Percentiles rank a stretch among this genome's conserved stretches.
Conservation (phyloP, 1,140 invertebrate genomes). For the Zaprionus tsacasi region DNA sequence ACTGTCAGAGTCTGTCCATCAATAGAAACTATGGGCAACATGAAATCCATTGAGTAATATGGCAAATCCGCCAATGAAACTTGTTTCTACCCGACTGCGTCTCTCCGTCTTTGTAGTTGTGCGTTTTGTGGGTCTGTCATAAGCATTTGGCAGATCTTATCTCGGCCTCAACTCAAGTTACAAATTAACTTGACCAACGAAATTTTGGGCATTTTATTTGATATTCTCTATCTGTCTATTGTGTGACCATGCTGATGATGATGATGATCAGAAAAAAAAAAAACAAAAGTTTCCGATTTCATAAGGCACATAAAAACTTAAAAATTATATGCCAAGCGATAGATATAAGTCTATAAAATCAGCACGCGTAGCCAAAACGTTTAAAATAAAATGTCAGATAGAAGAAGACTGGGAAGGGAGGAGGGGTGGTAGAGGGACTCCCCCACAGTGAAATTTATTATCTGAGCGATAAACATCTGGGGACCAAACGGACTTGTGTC, state of each 20-base stretch:
- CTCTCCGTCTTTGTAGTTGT: conserved; percentile 5
- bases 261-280: conserved; percentile 12
- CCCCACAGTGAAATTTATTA: conserved; percentile 80
- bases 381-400: conserved; percentile 68
- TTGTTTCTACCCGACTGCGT: conserved; percentile 47
- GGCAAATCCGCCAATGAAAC: conserved; percentile 70
- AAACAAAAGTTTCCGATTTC: conserved; percentile 64
- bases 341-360: conserved; percentile 67
- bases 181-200: conserved; percentile 65
- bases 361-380: conserved; percentile 76
- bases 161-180: conserved; percentile 48
- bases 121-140: conserved; percentile 25
- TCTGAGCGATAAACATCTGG: conserved; percentile 69
- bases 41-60: conserved; percentile 69
- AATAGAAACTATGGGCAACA: conserved; percentile 58
- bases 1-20: conserved; percentile 38
- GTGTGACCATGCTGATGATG: conserved; percentile 17
- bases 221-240: conserved; percentile 31
- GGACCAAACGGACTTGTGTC: conserved; percentile 47
- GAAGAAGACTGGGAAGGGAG: conserved; percentile 6
- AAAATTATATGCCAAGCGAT: conserved; percentile 52
- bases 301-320: conserved; percentile 51
- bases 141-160: conserved; percentile 61
- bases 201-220: conserved; percentile 31
- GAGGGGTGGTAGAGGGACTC: conserved; percentile 36